These are phyloP conservation scores for Tyto alba DNA, from an alignment of 2,113 vertebrate species.

Conservation along the genomic window DNA sequence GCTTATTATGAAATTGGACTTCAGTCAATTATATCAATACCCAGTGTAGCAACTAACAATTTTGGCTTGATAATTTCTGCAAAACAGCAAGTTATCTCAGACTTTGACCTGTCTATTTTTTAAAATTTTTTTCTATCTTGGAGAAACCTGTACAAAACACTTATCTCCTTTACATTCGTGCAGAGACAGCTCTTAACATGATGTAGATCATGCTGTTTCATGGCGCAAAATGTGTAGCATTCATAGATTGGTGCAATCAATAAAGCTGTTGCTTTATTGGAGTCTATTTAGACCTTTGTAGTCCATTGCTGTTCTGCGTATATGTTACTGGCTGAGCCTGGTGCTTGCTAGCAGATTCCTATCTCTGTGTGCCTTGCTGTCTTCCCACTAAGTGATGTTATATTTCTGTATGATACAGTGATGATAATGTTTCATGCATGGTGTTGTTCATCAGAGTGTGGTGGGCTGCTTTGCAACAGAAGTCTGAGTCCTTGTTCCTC, in stretches of 20 bases:
- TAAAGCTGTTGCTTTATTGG: background rate
- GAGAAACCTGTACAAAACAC: background rate
- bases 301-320: background rate
- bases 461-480: background rate
- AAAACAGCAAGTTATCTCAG: background rate
- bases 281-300: background rate
- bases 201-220: background rate
- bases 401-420: background rate
- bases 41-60: background rate
- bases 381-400: background rate
- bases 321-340: background rate
- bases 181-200: background rate
- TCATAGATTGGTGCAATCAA: background rate
- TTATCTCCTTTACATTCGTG: background rate
- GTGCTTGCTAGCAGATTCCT: background rate
- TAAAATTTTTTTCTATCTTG: background rate
- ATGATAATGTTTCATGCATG: accelerated
- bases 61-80: background rate
- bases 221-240: background rate
- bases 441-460: background rate
- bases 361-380: background rate
- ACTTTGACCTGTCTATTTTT: background rate
- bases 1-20: too few relatives aligned
- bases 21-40: too few relatives aligned
- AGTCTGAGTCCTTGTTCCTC: background rate